A percentile compares a stretch with the other conserved stretches of the same genome.
These are phyloP conservation scores for Haliclystus octoradiatus DNA, from an alignment of 30 jellyfish, hydroid and myxozoan genomes.

Conservation along the genomic window DNA sequence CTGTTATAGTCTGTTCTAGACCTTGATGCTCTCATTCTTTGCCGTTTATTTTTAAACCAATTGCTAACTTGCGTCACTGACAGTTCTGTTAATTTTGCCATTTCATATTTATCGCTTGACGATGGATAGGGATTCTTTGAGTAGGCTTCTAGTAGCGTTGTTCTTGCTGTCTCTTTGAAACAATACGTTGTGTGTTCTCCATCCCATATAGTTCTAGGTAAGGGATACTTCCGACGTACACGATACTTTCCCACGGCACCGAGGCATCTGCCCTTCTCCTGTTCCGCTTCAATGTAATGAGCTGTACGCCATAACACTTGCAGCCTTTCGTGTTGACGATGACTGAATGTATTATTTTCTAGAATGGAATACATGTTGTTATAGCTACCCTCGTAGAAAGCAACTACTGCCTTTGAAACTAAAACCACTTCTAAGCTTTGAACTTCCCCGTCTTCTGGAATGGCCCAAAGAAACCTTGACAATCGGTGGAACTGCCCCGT, in stretches of 20 bases:
- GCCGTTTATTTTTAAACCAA: constrained; percentile 92
- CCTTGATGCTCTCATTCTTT: constrained; percentile 51
- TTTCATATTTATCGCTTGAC: constrained; percentile 52
- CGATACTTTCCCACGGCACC: constrained; percentile 94
- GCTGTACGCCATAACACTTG: constrained; percentile 81
- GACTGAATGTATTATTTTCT: constrained; percentile 44
- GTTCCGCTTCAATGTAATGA: constrained; percentile 83
- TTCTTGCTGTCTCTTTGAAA: constrained; percentile 66
- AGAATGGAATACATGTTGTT: constrained; percentile 51
- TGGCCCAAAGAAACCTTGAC: constrained; percentile 75
- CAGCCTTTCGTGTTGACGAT: constrained; percentile 57
- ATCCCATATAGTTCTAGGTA: constrained; percentile 92
- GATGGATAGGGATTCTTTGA: constrained; percentile 75
- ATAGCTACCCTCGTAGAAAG: constrained; percentile 44
- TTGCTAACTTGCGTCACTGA: constrained; percentile 90
- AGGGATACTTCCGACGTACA: constrained; percentile 75
- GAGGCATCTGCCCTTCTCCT: constrained; percentile 61
- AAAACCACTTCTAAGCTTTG: constrained; percentile 41
- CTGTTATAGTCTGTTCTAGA: constrained; percentile 29
- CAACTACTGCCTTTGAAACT: constrained; percentile 53
- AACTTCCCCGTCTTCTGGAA: constrained; percentile 33
- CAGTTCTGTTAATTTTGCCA: constrained; percentile 60
- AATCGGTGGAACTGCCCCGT: constrained; percentile 70
- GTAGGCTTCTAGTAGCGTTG: constrained; percentile 34
- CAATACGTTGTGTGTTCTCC: constrained; percentile 84